Evolutionary conservation across 37 sponge, comb jelly and placozoan genomes (phyloP).

Genomic region (Geodia barretti): DNA sequence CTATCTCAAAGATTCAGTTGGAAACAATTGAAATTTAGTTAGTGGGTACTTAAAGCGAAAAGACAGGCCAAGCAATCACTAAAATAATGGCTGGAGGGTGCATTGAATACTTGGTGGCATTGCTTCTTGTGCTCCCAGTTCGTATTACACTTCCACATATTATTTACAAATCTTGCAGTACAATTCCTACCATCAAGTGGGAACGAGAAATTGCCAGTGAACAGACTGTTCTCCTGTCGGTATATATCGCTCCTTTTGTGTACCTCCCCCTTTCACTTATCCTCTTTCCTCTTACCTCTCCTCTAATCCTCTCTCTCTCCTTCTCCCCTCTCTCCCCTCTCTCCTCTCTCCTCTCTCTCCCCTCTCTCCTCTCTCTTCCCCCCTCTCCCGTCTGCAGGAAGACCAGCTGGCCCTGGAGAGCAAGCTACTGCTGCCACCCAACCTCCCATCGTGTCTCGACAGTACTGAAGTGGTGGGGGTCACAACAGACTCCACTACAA

Average conservation of each 20-base stretch:
- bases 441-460: conserved; percentile 69
- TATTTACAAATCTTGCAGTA: too few species aligned
- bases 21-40: too few species aligned
- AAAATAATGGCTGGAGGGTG: not conserved
- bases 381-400: conserved; percentile 42
- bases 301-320: not conserved
- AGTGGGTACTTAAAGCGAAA: too few species aligned
- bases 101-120: conserved; percentile 27
- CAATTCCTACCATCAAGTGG: conserved; percentile 29
- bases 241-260: not conserved
- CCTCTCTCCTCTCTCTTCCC: not conserved
- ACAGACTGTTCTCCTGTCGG: conserved; percentile 20
- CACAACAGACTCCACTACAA: conserved; percentile 73
- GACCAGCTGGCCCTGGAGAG: conserved; percentile 59
- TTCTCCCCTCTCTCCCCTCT: not conserved
- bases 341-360: not conserved
- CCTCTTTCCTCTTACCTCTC: not conserved
- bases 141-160: not conserved
- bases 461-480: conserved; percentile 69
- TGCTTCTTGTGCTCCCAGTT: conserved; percentile 6
- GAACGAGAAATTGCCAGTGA: conserved; percentile 19
- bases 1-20: too few species aligned
- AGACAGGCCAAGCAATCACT: not conserved
- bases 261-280: too few species aligned
- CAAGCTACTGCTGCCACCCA: conserved; percentile 50